These are phyloP conservation scores for Argyra leucocephala DNA, from an alignment of 2,888 invertebrate species.

Conservation along the genomic window DNA sequence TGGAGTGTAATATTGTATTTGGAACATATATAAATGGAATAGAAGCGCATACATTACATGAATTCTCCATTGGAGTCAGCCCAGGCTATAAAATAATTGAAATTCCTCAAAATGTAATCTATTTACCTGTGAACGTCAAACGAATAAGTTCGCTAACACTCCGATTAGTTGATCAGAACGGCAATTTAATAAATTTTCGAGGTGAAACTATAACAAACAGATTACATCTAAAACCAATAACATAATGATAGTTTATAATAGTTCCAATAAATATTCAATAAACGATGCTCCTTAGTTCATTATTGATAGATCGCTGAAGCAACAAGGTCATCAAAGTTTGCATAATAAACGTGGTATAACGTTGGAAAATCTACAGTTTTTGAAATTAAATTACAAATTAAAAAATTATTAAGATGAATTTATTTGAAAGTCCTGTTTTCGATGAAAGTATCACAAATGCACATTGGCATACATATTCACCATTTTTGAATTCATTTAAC, in stretches of 20 bases:
- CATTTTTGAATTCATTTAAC: slow-evolving; percentile 24
- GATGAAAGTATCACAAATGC: slow-evolving; percentile 24
- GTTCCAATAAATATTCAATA: slow-evolving; percentile 8
- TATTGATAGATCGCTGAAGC: no score
- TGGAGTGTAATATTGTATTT: slow-evolving; percentile 19
- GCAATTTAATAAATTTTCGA: slow-evolving; percentile 30
- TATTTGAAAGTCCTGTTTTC: slow-evolving; percentile 16
- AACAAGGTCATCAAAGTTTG: no score
- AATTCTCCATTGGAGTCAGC: slow-evolving; percentile 31
- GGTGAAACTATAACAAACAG: slow-evolving; percentile 29
- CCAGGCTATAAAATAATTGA: slow-evolving; percentile 35
- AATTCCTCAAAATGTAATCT: slow-evolving; percentile 32
- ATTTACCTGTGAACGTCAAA: slow-evolving; percentile 29
- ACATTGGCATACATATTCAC: slow-evolving; percentile 27
- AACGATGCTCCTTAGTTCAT: no score
- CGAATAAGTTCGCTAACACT: slow-evolving; percentile 29
- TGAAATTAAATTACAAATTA: slow-evolving; percentile 21
- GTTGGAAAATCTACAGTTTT: slow-evolving; percentile 17
- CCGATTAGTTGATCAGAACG: slow-evolving; percentile 31
- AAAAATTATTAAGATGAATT: slow-evolving; percentile 22
- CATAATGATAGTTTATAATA: slow-evolving; percentile 13
- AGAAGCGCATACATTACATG: slow-evolving; percentile 31
- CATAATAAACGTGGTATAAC: slow-evolving; percentile 14
- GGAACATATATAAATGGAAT: slow-evolving; percentile 21
- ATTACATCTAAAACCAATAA: slow-evolving; percentile 26